Base-by-base conservation (phyloP, 2,888 invertebrate genomes). In the Heterodera filipjevi region DNA sequence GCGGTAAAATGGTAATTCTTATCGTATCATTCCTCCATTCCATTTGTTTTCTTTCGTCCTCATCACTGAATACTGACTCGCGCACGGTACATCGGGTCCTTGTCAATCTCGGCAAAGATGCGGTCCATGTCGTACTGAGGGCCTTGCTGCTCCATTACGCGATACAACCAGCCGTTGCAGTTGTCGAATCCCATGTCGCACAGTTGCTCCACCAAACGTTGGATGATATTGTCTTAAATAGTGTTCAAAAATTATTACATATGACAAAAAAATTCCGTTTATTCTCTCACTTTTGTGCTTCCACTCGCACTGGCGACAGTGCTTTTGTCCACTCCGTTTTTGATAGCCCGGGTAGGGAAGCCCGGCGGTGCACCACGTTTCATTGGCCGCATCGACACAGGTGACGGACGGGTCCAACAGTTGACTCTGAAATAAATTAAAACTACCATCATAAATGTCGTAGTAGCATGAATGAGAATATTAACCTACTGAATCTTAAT, bases 141-240 rank as follows among this genome's bases (percentile, higher is more conserved):
- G n/a, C 81, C 44, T 39, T 70, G 33, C 27, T 80, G 27, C 35
- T 74, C 80, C 27, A 66, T 46, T 46, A 80, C 66, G 33, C 80
- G 59, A 27, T 39, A 64, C 30, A 80, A 64, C 80, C 80, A 80
- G 22, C 81, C 81, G 76, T 81, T 81, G 75, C 81, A 81, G 59
- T 81, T 81, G 66, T 81, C 81, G 66, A 76, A 81, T 33, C 82
- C 81, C 81, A 81, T 81, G 19, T 39, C 79, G 32, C 74, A 80
- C 27, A 81, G 64, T 12, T 81, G 77, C 1, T 81, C 79, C 10
- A 79, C 81, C 16, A 70, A 73, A 39, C 22, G 16, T 19, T 22
- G 49, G 49, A 49, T 19, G 49, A 49, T 3, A 12, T 14, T 10
- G 39, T 49, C 49, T 19, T 16, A 49, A 49, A 49, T 19, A 16